Conservation (phyloP, 2,797 vertebrate genomes). For the Malurus splendens region DNA sequence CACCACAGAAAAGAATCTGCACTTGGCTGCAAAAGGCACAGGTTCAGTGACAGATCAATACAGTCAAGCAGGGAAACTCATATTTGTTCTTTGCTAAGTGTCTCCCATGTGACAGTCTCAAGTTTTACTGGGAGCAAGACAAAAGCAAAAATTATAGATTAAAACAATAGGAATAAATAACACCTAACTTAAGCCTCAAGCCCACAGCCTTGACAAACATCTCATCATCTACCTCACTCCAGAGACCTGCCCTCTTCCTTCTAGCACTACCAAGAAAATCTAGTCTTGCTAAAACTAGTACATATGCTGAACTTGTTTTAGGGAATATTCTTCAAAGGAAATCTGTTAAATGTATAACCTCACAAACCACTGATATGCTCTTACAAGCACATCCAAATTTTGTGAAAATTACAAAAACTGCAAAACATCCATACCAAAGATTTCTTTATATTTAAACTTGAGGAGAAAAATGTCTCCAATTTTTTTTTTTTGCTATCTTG, state of each 20-base stretch:
- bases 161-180: not conserved
- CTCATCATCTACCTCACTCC: not conserved
- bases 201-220: not conserved
- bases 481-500: not conserved
- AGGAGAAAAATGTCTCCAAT: not conserved
- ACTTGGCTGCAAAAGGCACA: not conserved
- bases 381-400: not conserved
- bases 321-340: not conserved
- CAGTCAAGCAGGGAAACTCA: not conserved
- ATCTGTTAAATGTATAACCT: not conserved
- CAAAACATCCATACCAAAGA: not conserved
- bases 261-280: not conserved
- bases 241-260: not conserved
- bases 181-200: not conserved
- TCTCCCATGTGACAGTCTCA: not conserved
- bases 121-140: not conserved
- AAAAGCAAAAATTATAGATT: not conserved
- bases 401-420: not conserved
- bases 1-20: not conserved
- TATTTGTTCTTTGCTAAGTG: not conserved
- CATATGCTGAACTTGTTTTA: not conserved
- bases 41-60: not conserved
- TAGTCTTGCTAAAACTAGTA: not conserved
- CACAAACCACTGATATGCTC: not conserved
- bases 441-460: not conserved